Percentiles rank a stretch among this genome's conserved stretches.
Evolutionary conservation across 2,888 invertebrate genomes (phyloP).

Genomic region (Pollenia amentaria): DNA sequence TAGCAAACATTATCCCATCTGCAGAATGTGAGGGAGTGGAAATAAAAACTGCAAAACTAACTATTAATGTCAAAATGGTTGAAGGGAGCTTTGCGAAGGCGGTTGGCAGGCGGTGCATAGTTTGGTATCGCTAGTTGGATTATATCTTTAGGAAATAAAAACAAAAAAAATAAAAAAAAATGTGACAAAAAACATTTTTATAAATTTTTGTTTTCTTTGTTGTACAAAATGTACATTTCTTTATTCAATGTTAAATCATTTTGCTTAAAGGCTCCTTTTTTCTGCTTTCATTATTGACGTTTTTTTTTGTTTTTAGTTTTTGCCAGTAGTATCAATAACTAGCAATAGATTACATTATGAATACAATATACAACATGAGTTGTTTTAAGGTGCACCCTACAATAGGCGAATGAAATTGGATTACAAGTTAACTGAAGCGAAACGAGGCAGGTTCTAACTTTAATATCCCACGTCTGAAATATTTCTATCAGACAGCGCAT

Average conservation of each 20-base stretch:
- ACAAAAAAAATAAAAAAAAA: conserved; percentile 9
- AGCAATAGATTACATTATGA: conserved; percentile 24
- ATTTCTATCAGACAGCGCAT: too few relatives aligned
- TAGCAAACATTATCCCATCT: conserved; percentile 43
- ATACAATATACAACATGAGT: conserved; percentile 1
- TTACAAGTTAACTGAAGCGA: too few relatives aligned
- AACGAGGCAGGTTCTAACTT: too few relatives aligned
- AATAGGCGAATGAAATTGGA: too few relatives aligned
- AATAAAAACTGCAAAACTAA: conserved; percentile 42
- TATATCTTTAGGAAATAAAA: conserved; percentile 55
- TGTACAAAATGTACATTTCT: conserved; percentile 55
- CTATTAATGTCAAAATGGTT: conserved; percentile 60
- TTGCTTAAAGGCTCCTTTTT: conserved; percentile 51
- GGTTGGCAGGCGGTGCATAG: conserved; percentile 33
- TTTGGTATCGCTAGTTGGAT: conserved; percentile 51
- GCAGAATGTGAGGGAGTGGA: conserved; percentile 15
- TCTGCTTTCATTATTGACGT: conserved; percentile 49
- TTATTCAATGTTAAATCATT: conserved; percentile 69
- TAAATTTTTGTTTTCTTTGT: conserved; percentile 45
- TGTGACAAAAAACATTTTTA: conserved; percentile 33
- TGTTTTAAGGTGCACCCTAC: background rate
- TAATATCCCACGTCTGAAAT: too few relatives aligned
- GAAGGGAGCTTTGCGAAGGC: conserved; percentile 34
- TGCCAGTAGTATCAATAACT: conserved; percentile 32
- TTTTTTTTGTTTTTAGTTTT: conserved; percentile 1